A percentile compares a stretch with the other conserved stretches of the same genome.
Conservation (phyloP, 2,113 vertebrate genomes). For the Mobula birostris region DNA sequence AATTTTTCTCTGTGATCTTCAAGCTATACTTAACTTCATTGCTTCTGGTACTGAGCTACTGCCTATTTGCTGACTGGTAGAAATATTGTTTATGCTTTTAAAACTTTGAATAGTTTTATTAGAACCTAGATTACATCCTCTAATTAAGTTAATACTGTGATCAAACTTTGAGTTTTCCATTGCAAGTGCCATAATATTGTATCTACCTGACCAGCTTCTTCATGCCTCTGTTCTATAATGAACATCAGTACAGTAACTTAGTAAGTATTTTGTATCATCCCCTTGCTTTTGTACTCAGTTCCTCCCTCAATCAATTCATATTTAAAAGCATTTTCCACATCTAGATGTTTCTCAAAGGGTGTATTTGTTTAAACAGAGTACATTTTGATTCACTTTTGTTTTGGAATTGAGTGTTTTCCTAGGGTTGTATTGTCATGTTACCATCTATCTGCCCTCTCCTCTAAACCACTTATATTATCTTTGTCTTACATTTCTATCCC, state of each 20-base stretch:
- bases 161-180: neutral
- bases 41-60: neutral
- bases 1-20: neutral
- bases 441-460: neutral
- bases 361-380: neutral
- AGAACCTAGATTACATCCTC: neutral
- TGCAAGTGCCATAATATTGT: neutral
- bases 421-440: neutral
- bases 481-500: too few species aligned
- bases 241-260: neutral
- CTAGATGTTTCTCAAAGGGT: neutral
- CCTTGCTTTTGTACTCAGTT: neutral
- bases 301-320: neutral
- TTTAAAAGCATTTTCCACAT: neutral
- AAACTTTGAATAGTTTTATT: neutral
- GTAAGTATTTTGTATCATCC: neutral
- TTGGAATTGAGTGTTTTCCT: neutral
- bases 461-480: neutral
- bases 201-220: neutral
- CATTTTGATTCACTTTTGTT: neutral
- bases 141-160: neutral
- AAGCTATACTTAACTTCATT: neutral
- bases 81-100: neutral
- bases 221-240: neutral
- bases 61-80: neutral